Conservation (phyloP, 2,797 vertebrate species). For the Allobates femoralis region DNA sequence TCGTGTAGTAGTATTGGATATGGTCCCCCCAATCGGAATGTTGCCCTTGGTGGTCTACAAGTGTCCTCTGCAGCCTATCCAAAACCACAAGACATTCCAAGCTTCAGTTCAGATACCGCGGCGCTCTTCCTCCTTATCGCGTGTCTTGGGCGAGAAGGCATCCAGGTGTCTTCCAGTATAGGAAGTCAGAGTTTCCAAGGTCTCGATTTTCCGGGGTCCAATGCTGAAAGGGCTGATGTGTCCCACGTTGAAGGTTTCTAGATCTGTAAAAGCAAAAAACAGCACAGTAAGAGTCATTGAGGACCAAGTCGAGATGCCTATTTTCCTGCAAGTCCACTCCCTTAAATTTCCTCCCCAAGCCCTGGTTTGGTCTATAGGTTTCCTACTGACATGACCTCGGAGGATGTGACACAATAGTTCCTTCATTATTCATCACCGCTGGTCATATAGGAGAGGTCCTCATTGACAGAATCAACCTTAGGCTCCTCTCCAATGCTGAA, state of each 20-base stretch:
- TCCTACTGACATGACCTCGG: slow-evolving; percentile 64
- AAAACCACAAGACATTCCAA: slow-evolving; percentile 49
- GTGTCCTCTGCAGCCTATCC: slow-evolving; percentile 50
- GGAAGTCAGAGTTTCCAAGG: background rate
- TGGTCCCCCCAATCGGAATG: background rate
- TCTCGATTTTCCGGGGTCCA: background rate
- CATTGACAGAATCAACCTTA: background rate
- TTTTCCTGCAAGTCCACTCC: slow-evolving; percentile 61
- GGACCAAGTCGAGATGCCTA: slow-evolving; percentile 28
- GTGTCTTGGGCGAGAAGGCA: slow-evolving; percentile 55
- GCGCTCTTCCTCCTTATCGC: slow-evolving; percentile 8
- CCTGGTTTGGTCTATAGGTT: slow-evolving; percentile 46
- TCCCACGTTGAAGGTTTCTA: background rate
- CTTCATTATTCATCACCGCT: background rate
- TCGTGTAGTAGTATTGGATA: background rate
- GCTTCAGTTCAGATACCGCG: slow-evolving; percentile 21
- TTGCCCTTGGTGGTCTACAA: too few species aligned
- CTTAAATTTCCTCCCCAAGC: slow-evolving; percentile 65
- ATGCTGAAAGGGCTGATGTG: background rate
- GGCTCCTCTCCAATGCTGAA: background rate
- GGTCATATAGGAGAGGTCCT: background rate
- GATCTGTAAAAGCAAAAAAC: slow-evolving; percentile 37
- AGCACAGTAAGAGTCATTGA: slow-evolving; percentile 27
- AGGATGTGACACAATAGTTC: slow-evolving; percentile 55
- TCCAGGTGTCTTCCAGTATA: slow-evolving; percentile 61